Evolutionary conservation across 2,797 vertebrate species (phyloP).

Genomic region (Rhabdophis nuchalis): DNA sequence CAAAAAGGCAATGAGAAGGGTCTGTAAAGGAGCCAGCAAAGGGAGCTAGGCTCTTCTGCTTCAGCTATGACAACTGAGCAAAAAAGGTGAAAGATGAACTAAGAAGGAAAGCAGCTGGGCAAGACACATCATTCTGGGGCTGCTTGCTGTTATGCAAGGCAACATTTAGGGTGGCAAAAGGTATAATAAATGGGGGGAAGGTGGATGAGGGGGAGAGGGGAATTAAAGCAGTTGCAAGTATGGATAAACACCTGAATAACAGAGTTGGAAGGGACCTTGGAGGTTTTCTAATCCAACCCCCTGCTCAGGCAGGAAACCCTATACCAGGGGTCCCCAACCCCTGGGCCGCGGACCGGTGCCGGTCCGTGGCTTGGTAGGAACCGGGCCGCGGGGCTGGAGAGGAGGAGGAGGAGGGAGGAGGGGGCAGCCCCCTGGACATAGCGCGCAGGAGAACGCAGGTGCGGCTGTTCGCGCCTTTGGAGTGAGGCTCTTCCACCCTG

Average conservation of each 20-base stretch:
- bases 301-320: background rate
- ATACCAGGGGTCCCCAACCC: no score
- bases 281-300: background rate
- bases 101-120: background rate
- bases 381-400: no score
- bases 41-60: background rate
- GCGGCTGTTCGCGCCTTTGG: no score
- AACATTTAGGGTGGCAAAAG: background rate
- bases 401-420: no score
- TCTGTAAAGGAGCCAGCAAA: background rate
- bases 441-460: no score
- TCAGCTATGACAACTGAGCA: background rate
- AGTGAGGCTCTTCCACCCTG: no score
- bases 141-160: background rate
- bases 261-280: background rate
- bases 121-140: background rate
- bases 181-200: background rate
- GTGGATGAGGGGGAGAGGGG: background rate
- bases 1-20: background rate
- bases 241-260: background rate
- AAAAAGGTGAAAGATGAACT: background rate
- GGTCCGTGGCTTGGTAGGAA: no score
- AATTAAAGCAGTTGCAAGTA: background rate
- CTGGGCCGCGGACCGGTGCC: no score
- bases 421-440: no score